Evolutionary conservation across 2,113 vertebrate genomes (phyloP).

Genomic region (Symphodus melops): DNA sequence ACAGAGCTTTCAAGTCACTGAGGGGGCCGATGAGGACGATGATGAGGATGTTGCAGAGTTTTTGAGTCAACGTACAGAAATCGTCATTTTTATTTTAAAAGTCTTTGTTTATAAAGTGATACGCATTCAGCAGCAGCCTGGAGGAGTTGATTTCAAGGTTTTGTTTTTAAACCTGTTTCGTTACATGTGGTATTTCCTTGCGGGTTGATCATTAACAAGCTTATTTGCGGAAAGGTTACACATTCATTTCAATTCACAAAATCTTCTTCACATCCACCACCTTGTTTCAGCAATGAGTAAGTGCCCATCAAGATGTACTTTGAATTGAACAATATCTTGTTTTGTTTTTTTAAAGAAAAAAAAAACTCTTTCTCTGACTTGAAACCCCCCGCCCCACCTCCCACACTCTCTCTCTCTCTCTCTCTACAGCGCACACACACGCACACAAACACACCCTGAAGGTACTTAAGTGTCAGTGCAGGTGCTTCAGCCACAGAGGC

Average conservation of each 20-base stretch:
- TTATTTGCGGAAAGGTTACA: conserved; percentile 42
- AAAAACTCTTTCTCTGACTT: too few species aligned
- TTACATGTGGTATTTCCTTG: conserved; percentile 36
- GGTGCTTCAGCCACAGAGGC: conserved; percentile 41
- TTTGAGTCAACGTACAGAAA: background rate
- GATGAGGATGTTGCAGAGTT: background rate
- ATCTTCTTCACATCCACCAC: background rate
- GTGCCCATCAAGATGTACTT: background rate
- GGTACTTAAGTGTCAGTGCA: conserved; percentile 43
- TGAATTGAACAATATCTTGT: background rate
- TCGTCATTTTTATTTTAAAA: too few species aligned
- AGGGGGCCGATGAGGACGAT: background rate
- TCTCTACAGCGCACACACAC: too few species aligned
- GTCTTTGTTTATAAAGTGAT: too few species aligned
- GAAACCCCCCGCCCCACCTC: too few species aligned
- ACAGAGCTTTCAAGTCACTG: conserved; percentile 1
- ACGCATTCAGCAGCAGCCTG: background rate
- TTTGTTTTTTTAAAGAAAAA: background rate
- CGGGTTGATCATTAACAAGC: conserved; percentile 62
- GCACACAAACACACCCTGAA: conserved; percentile 3
- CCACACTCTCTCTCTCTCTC: too few species aligned
- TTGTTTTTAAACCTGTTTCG: background rate
- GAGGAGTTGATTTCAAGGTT: background rate
- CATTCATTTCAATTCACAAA: conserved; percentile 5
- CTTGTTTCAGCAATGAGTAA: background rate